Evolutionary conservation across 2,797 vertebrate genomes (phyloP), one percentile per base, ranked within the genome.

Genomic region (Babyrousa celebensis): DNA sequence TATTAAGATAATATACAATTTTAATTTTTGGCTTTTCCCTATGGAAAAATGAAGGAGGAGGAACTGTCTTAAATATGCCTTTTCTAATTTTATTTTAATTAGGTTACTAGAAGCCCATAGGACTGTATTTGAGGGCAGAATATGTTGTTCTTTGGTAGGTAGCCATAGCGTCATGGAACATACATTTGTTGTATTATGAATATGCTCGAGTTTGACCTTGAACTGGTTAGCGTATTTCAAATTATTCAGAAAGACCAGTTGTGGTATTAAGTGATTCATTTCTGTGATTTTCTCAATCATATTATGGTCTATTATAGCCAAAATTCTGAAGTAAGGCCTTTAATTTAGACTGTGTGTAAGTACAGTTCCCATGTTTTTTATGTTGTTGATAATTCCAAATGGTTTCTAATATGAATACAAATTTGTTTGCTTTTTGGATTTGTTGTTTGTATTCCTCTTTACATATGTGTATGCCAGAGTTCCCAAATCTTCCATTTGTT

Each of bases 401-500:
- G 43, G 58, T 40, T 97, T 95, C 68, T 84, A 92, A 91, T 92
- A 48, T 29, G 89, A 95, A 93, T 95, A 54, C 43, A 92, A 80
- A 3, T 85, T 90, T 48, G 43, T 48, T 36, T 36, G 36, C 23
- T 74, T 96, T 95, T 89, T 74, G 58, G 58, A 87, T 95, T 96
- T 86, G 60, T 48, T 92, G 93, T 95, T 94, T 94, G 52, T n/a
- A 65, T 86, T 95, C 52, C 72, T 18, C 40, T 91, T 94, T 97
- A 58, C 77, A 74, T 95, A 72, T 93, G 92, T 67, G 15, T 94
- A 88, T 96, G 43, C 63, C 68, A 83, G 90, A 77, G 78, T 96
- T 92, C 68, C 85, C 12, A 93, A 95, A 85, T 27, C 71, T 77
- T 97, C 67, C 11, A 65, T 67, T 85, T 62, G 65, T 88, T 85